Evolutionary conservation across 2,113 vertebrate species (phyloP).

Genomic region (Pseudolaguvia tuberculata): DNA sequence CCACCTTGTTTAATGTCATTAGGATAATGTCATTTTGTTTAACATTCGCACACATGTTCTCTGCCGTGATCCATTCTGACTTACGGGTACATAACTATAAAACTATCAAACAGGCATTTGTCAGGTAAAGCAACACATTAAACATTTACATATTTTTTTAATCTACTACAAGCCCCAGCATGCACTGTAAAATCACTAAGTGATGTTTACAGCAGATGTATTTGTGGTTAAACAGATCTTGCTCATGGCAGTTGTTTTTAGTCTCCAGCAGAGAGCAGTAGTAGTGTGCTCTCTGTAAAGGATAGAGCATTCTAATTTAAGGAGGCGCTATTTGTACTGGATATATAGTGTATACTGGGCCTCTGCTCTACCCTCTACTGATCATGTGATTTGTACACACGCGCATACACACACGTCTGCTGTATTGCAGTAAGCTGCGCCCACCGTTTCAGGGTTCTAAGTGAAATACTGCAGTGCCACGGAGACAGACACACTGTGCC

Average conservation of each 20-base stretch:
- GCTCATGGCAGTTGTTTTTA: conserved; percentile 32
- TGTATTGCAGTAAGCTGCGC: conserved; percentile 10
- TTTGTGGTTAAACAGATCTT: not conserved
- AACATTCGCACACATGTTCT: not conserved
- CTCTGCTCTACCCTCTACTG: not conserved
- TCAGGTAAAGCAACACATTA: not conserved
- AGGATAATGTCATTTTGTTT: no score
- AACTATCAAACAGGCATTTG: not conserved
- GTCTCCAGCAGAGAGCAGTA: conserved; percentile 64
- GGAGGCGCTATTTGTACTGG: not conserved
- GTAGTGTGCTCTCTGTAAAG: not conserved
- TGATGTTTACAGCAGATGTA: not conserved
- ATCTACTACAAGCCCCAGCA: no score
- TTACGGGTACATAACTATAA: not conserved
- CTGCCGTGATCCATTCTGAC: not conserved
- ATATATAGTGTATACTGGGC: not conserved
- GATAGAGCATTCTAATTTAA: conserved; percentile 14
- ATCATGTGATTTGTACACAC: conserved; percentile 12
- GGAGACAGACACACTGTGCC: not conserved
- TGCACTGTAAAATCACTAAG: no score
- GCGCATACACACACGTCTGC: conserved; percentile 1
- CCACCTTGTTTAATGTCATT: not conserved
- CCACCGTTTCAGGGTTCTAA: conserved; percentile 10
- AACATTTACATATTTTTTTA: no score
- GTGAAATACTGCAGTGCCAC: conserved; percentile 18